Base-by-base conservation (phyloP, 2,113 vertebrate species). In the Clinocottus analis region DNA sequence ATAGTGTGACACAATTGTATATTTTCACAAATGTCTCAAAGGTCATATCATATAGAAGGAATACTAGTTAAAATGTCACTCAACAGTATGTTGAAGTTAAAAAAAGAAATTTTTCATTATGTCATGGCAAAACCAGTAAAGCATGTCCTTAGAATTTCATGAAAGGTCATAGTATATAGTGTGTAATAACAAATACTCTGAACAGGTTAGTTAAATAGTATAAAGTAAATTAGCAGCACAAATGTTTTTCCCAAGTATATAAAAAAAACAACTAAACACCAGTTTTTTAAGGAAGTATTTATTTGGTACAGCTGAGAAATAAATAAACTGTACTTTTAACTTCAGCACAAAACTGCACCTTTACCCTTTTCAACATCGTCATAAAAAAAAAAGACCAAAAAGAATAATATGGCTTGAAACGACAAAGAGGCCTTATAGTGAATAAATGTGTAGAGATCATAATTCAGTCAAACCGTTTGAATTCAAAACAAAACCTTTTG, bases 251-350 rank as follows among this genome's bases (percentile, higher is more conserved):
- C 8, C 21, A 11, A 49, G 25, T 37, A 39, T 27, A 37, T n/a
- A 68, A 41, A 68, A 6, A 55, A 2, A 35, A 3, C 43, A 58
- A 53, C 7, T 39, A 16, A 65, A 43, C 5, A 29, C 4, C 7
- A 35, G 5, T 33, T 71, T 70, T 68, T 23, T 33, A 80, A 82
- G 21, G 79, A 85, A 75, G 3, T 61, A 51, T 92, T 91, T 92
- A 91, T 93, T 93, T 87, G 56, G 80, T 85, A 89, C 70, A 83
- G 75, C 76, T 69, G 73, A 84, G 66, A 86, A 79, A 84, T 75
- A 73, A 74, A 82, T 43, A 80, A 58, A 75, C 68, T 78, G 69
- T 70, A 73, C 53, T 58, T 80, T 39, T 65, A 70, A 70, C 61
- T 49, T 14, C 11, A 73, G 71, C 83, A 86, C 73, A 88, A 85